Conservation (phyloP, 2,888 invertebrate genomes). For the Eumacrocentrus americanus region DNA sequence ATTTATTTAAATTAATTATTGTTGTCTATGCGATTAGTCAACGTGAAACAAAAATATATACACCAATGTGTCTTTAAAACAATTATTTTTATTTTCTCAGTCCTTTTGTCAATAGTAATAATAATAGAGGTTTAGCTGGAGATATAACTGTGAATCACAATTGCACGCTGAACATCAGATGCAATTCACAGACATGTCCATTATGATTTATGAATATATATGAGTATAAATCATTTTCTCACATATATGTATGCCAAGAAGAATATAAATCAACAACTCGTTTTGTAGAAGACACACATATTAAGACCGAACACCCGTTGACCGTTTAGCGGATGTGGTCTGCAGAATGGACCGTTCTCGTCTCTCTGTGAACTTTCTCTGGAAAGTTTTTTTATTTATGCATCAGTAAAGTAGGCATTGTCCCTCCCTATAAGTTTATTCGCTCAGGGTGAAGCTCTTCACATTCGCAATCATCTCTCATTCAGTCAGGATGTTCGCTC, state of each 20-base stretch:
- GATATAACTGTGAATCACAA: too few relatives aligned
- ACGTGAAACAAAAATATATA: not conserved
- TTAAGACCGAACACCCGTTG: too few relatives aligned
- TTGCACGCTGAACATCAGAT: too few relatives aligned
- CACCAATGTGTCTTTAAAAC: not conserved
- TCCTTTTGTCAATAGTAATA: too few relatives aligned
- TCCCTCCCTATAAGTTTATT: not conserved
- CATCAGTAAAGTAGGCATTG: not conserved
- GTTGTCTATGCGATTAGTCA: not conserved
- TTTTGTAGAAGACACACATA: too few relatives aligned
- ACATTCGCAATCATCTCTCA: not conserved
- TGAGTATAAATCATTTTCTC: not conserved
- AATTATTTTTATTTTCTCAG: too few relatives aligned
- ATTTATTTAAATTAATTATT: not conserved
- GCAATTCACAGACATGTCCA: not conserved
- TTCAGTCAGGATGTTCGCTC: not conserved
- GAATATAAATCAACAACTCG: slow-evolving; percentile 1
- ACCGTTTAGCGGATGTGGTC: not conserved
- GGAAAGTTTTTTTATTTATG: slow-evolving; percentile 8
- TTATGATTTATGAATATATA: not conserved
- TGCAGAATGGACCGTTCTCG: not conserved
- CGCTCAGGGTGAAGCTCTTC: not conserved
- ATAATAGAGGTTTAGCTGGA: too few relatives aligned
- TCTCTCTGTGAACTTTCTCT: slow-evolving; percentile 8
- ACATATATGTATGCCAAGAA: slow-evolving; percentile 6